Evolutionary conservation across 2,797 vertebrate genomes (phyloP), one percentile per base, ranked within the genome.

Genomic region (Anas acuta): DNA sequence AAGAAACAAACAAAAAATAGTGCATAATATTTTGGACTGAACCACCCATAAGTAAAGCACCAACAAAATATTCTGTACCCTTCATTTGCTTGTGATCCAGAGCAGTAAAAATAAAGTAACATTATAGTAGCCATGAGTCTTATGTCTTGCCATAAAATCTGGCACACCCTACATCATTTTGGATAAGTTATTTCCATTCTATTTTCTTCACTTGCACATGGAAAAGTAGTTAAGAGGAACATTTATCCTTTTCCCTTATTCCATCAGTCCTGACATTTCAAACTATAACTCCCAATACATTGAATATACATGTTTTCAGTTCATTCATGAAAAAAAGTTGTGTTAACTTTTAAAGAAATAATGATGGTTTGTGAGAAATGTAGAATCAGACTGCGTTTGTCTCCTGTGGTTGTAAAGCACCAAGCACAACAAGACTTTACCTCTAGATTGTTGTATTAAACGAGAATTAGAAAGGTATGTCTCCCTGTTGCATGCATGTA

Each of bases 161-260:
- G 76, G 91, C 82, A 92, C 79, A 75, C n/a, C 51, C 66, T 92
- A 58, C 66, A 78, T 92, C 45, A 91, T 64, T 94, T 91, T 87
- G 92, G 73, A 60, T 92, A 94, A 95, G 73, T 81, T 81, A 96
- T 96, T 95, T 95, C 92, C 76, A 80, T 93, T 87, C 75, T 74
- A 85, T 71, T 95, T 91, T 83, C 49, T 94, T 96, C 89, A 83
- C 76, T 94, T 93, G 70, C 73, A 94, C 66, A 92, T 75, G 92
- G 91, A 66, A 95, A 96, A 96, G 87, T 70, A 96, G 92, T 95
- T 97, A 96, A 66, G 79, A 89, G 72, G 70, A 95, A 93, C 87
- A 81, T 92, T 96, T 93, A 95, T 93, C 75, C 82, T 89, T 93
- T 93, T 83, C 45, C 74, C 62, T 93, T 83, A 83, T 94, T 94